phyloP scores from a whole-genome alignment of 2,113 vertebrate species.

The Acrocephalus arundinaceus region DNA sequence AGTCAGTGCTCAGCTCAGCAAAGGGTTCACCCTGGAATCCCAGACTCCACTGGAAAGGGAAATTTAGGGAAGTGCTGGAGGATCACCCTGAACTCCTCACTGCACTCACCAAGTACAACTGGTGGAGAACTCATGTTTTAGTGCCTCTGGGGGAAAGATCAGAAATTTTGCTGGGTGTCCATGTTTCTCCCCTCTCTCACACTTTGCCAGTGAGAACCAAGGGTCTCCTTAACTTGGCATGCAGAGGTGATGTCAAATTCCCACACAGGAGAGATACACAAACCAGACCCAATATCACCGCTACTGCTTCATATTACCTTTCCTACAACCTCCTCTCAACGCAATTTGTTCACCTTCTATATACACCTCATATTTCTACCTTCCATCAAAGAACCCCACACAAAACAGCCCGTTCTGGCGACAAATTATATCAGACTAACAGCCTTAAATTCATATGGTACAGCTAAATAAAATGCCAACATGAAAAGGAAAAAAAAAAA shows the following conservation, averaged over 20 bases:
- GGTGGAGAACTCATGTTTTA: background rate
- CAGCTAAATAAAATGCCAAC: slow-evolving; percentile 66
- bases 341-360: background rate
- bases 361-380: background rate
- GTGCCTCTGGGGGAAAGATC: background rate
- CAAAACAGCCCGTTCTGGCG: background rate
- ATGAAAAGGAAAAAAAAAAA: slow-evolving; percentile 29
- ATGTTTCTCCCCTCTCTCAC: background rate
- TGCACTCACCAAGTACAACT: background rate
- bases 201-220: background rate
- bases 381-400: background rate
- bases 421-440: slow-evolving; percentile 43
- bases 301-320: background rate
- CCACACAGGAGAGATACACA: background rate
- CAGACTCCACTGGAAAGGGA: background rate
- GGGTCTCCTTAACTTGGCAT: background rate
- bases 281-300: background rate
- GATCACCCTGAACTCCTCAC: background rate
- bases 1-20: background rate
- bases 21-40: background rate
- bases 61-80: background rate
- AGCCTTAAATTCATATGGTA: slow-evolving; percentile 1
- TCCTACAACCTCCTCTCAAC: background rate
- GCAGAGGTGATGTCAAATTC: background rate
- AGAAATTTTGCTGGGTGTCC: background rate